A percentile compares a stretch with the other conserved stretches of the same genome.
Evolutionary conservation across 2,113 vertebrate species (phyloP).

Genomic region (Balaenoptera acutorostrata): DNA sequence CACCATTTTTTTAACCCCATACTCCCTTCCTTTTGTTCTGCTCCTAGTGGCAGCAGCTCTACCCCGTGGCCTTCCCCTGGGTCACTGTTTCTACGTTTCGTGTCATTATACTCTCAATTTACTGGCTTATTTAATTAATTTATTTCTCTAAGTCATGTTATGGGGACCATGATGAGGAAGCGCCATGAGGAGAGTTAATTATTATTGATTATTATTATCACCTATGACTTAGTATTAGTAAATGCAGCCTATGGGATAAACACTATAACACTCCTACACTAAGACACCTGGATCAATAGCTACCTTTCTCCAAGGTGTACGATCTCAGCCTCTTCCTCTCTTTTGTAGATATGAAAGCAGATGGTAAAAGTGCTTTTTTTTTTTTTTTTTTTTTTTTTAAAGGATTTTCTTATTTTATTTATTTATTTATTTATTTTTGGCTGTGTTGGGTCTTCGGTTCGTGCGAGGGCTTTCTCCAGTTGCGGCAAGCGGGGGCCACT

Average conservation of each 20-base stretch:
- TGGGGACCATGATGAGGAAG: not conserved
- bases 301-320: not conserved
- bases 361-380: not conserved
- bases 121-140: not conserved
- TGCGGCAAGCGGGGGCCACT: too few species aligned
- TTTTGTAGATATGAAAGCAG: not conserved
- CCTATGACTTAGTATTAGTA: not conserved
- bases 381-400: too few species aligned
- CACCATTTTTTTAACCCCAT: not conserved
- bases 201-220: not conserved
- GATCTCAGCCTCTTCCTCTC: not conserved
- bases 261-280: rapidly evolving
- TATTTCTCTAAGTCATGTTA: not conserved
- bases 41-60: rapidly evolving
- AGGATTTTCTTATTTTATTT: too few species aligned
- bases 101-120: not conserved
- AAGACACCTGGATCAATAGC: not conserved
- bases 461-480: too few species aligned
- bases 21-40: not conserved
- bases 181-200: not conserved
- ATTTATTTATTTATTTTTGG: too few species aligned
- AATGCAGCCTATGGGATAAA: not conserved
- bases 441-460: too few species aligned
- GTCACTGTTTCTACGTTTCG: too few species aligned
- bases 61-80: not conserved